Evolutionary conservation across 2,113 vertebrate species (phyloP).

Genomic region (Oryzias curvinotus): DNA sequence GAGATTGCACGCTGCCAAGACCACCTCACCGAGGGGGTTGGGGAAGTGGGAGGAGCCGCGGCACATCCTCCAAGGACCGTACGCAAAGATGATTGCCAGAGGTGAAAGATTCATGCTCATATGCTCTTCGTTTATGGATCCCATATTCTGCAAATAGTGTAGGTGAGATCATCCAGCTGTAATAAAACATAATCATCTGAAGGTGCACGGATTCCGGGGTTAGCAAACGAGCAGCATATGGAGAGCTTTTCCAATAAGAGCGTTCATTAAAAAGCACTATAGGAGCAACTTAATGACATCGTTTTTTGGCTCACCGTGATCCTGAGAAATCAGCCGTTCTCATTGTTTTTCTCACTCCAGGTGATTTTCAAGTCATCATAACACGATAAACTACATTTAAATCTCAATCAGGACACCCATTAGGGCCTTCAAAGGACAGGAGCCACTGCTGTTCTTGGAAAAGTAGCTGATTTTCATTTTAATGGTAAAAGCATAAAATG

Average conservation of each 20-base stretch:
- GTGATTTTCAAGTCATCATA: constrained; percentile 29
- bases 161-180: background rate
- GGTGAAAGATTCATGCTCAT: constrained; percentile 1
- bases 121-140: constrained; percentile 3
- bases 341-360: constrained; percentile 40
- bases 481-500: constrained; percentile 7
- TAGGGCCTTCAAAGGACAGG: constrained; percentile 10
- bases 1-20: constrained; percentile 39
- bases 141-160: background rate
- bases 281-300: constrained; percentile 13
- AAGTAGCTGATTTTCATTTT: constrained; percentile 16
- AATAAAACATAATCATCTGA: background rate
- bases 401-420: constrained; percentile 1
- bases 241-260: constrained; percentile 24
- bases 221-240: constrained; percentile 18
- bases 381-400: constrained; percentile 4
- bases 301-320: constrained; percentile 8
- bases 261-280: constrained; percentile 4
- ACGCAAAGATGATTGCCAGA: constrained; percentile 17
- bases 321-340: constrained; percentile 17
- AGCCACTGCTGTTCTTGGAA: constrained; percentile 22
- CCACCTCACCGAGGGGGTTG: background rate
- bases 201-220: background rate
- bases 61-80: constrained; percentile 29
- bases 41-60: constrained; percentile 4